These are phyloP conservation scores for Scaptomyza flava DNA, from an alignment of 2,888 invertebrate genomes.

Conservation along the genomic window DNA sequence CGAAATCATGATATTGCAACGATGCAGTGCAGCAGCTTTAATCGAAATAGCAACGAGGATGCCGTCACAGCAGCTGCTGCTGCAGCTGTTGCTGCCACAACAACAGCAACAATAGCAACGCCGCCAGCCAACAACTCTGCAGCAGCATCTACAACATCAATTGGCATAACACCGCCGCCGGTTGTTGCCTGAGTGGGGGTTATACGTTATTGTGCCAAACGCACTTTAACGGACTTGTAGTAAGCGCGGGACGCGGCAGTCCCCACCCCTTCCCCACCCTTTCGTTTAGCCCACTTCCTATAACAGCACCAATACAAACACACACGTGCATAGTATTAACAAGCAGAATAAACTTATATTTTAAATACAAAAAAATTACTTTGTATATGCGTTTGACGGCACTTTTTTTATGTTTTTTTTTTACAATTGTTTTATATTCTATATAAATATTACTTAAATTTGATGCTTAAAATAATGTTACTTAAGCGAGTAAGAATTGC, in stretches of 20 bases:
- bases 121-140: slow-evolving; percentile 3
- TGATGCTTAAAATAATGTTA: slow-evolving; percentile 36
- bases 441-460: slow-evolving; percentile 31
- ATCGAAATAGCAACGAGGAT: slow-evolving; percentile 23
- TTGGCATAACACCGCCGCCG: slow-evolving; percentile 75
- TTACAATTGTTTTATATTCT: slow-evolving; percentile 37
- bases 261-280: not conserved
- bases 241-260: slow-evolving; percentile 58
- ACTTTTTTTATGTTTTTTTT: slow-evolving; percentile 34
- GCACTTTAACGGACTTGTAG: slow-evolving; percentile 80
- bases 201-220: slow-evolving; percentile 82
- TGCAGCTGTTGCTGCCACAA: slow-evolving; percentile 11
- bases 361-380: slow-evolving; percentile 13
- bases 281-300: slow-evolving; percentile 1
- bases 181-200: slow-evolving; percentile 83
- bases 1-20: slow-evolving; percentile 43
- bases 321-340: slow-evolving; percentile 56
- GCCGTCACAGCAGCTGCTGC: slow-evolving; percentile 1
- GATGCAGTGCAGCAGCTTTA: slow-evolving; percentile 54
- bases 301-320: slow-evolving; percentile 12
- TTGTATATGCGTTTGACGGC: slow-evolving; percentile 41
- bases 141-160: slow-evolving; percentile 24
- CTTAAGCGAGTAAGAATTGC: slow-evolving; percentile 33
- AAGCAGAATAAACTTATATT: slow-evolving; percentile 18
- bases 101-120: slow-evolving; percentile 13